A percentile compares a stretch with the other conserved stretches of the same genome.
Conservation (phyloP, 1,140 invertebrate genomes). For the Stratiolaelaps scimitus region DNA sequence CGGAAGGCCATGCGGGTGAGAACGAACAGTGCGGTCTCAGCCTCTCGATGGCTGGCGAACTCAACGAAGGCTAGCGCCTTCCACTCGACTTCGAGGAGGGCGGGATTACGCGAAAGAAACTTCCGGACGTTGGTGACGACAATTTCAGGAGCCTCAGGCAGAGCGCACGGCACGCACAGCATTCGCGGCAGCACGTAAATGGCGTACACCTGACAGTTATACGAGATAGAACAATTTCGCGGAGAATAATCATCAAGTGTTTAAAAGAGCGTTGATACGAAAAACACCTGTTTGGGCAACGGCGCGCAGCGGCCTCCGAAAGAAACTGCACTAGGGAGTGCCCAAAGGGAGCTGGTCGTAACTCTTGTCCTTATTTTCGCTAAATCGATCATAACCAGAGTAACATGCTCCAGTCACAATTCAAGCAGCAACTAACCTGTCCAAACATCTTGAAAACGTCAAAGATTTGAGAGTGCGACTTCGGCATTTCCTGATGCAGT, state of each 20-base stretch:
- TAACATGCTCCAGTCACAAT: too few relatives aligned
- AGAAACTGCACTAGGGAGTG: too few relatives aligned
- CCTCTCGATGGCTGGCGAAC: constrained; percentile 10
- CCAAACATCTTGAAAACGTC: constrained; percentile 22
- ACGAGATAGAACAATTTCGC: too few relatives aligned
- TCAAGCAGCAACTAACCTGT: background rate
- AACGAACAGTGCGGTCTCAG: constrained; percentile 6
- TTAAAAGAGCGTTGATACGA: too few relatives aligned
- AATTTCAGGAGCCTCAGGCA: background rate
- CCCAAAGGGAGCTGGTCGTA: too few relatives aligned
- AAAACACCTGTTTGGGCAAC: too few relatives aligned
- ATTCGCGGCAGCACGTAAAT: constrained; percentile 6
- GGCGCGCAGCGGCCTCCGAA: too few relatives aligned
- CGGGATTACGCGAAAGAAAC: background rate
- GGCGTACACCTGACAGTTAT: background rate
- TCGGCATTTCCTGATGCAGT: background rate
- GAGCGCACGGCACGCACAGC: constrained; percentile 8
- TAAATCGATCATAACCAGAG: too few relatives aligned
- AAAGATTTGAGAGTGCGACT: constrained; percentile 5
- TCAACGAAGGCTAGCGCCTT: constrained; percentile 5
- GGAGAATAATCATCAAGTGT: too few relatives aligned
- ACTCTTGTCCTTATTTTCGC: too few relatives aligned
- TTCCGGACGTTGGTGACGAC: background rate
- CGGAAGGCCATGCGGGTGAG: background rate
- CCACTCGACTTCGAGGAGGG: background rate